Evolutionary conservation across 2,113 vertebrate genomes (phyloP).

Genomic region (Holacanthus passer): DNA sequence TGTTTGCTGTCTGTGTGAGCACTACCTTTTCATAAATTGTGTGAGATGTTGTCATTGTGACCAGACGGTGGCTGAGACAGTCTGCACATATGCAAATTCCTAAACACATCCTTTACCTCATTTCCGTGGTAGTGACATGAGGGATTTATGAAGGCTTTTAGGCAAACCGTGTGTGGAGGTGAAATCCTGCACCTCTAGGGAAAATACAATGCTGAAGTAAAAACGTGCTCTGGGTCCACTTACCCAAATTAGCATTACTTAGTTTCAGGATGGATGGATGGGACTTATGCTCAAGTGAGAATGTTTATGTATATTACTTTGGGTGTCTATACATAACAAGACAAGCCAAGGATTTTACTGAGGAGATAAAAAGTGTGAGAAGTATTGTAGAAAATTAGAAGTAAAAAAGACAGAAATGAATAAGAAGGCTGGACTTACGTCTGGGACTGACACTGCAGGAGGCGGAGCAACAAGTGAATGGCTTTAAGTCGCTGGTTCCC

Average conservation of each 20-base stretch:
- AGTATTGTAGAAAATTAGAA: not conserved
- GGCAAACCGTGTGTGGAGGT: conserved; percentile 73
- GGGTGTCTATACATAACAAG: not conserved
- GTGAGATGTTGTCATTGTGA: conserved; percentile 40
- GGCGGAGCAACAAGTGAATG: conserved; percentile 92
- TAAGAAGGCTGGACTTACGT: conserved; percentile 75
- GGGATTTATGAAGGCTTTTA: conserved; percentile 53
- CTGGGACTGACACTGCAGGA: conserved; percentile 88
- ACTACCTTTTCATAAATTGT: not conserved
- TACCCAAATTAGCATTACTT: not conserved
- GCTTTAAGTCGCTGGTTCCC: conserved; percentile 95
- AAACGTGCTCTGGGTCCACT: not conserved
- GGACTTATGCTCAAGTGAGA: not conserved
- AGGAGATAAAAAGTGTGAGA: not conserved
- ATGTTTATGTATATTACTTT: not conserved
- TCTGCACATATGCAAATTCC: conserved; percentile 72
- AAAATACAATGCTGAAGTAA: not conserved
- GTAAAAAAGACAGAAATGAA: not conserved
- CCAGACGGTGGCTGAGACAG: conserved; percentile 23
- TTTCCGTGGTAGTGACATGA: conserved; percentile 60
- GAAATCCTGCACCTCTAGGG: conserved; percentile 5
- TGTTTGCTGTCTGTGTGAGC: not conserved
- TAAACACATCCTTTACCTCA: conserved; percentile 63
- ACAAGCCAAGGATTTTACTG: not conserved
- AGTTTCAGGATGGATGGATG: not conserved